Base-by-base conservation (phyloP, 1,140 invertebrate genomes). In the Helicorthomorpha holstii region DNA sequence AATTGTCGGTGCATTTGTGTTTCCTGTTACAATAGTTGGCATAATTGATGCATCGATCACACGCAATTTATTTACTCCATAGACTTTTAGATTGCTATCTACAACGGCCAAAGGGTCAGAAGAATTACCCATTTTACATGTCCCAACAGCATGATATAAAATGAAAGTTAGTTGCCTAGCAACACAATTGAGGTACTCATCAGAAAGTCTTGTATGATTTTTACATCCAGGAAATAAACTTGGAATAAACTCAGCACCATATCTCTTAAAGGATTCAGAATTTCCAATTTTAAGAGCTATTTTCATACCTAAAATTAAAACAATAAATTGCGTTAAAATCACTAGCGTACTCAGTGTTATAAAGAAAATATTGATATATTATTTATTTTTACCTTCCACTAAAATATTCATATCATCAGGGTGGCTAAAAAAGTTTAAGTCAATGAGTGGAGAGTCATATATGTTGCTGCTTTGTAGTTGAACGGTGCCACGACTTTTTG, bases 121-220 rank as follows among this genome's bases (percentile, higher is more conserved):
- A 0, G n/a, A 53, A 0, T 78, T 75, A 0, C 85, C 87, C 87
- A 92, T 92, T 66, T 85, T 88, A 61, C 82, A 83, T 0, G 85
- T 89, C 0, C 85, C 84, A 1, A 76, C 75, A 24, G 80, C 79
- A 63, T 90, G 19, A 58, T 81, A 85, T 45, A 86, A 78, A 1
- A 78, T 83, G 23, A 77, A 71, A 0, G 82, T 81, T 24, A 82
- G 75, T 51, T 76, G 70, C 23, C 73, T 69, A 12, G 21, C 54
- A 7, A 59, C 44, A 44, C 62, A 89, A 61, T 80, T 75, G 81
- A 85, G 85, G 63, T 85, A 88, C 0, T 75, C 76, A 61, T 87
- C 83, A 49, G 77, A 80, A 0, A 80, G 81, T 47, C 83, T 83
- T 41, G 74, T 73, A 2, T 80, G 66, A 43, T 77, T 72, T 60